Evolutionary conservation across 2,888 invertebrate genomes (phyloP).

Genomic region (Ceriagrion tenellum): DNA sequence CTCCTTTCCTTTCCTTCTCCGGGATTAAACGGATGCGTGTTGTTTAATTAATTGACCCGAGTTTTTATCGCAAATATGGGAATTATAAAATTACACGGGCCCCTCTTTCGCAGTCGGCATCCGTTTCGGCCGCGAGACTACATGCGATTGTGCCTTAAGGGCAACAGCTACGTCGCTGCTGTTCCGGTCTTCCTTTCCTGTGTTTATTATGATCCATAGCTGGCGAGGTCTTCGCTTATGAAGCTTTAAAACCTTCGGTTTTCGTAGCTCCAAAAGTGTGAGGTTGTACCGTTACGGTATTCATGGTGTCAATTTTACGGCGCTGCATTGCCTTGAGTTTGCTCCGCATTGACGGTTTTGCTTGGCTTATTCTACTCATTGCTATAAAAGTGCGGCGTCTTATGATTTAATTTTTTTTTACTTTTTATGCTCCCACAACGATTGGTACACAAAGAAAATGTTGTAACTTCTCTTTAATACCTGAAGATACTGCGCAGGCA

Average conservation of each 20-base stretch:
- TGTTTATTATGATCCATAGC: not conserved
- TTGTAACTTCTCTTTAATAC: not conserved
- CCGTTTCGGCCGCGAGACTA: not conserved
- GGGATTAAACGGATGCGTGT: slow-evolving; percentile 25
- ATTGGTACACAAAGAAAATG: not conserved
- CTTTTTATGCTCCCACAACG: not conserved
- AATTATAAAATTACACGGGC: not conserved
- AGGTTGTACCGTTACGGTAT: not conserved
- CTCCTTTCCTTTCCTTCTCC: not conserved
- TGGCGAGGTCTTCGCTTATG: not conserved
- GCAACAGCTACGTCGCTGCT: not conserved
- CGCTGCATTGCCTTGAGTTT: slow-evolving; percentile 13
- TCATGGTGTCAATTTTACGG: slow-evolving; percentile 23
- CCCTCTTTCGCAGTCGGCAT: not conserved
- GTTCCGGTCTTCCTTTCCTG: not conserved
- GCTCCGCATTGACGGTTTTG: not conserved
- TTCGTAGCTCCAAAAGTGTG: not conserved
- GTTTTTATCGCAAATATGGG: slow-evolving; percentile 12
- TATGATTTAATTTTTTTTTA: not conserved
- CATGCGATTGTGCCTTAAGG: not conserved
- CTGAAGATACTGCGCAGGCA: not conserved
- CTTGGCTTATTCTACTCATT: not conserved
- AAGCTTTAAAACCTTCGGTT: not conserved
- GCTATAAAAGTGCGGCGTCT: not conserved
- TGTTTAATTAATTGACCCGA: slow-evolving; percentile 45